Evolutionary conservation across 2,797 vertebrate species (phyloP), one percentile per base, ranked within the genome.

Genomic region (Squalus acanthias): DNA sequence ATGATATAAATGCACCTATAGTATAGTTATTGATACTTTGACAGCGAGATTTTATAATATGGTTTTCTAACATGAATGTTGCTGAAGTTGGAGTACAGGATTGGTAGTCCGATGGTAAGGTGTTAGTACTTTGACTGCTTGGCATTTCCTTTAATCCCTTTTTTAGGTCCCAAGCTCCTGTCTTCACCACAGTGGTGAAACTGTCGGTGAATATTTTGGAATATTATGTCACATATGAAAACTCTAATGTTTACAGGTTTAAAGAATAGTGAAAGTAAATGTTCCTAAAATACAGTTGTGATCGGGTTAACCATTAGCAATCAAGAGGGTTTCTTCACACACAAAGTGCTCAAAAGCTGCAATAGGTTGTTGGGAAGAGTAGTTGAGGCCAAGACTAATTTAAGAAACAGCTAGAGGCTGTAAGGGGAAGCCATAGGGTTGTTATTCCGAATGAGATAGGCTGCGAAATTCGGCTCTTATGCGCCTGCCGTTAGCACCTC

Each of bases 31-130:
- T 93, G 91, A 93, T 93, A 69, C n/a, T 69, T 93, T 67, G 91
- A 93, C 63, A 93, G 65, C 91, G 65, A 93, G n/a, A 63, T n/a
- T 65, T 93, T 93, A 91, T 91, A 93, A 69, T 39, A 67, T 69
- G 91, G 17, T 65, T 46, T 69, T 53, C 63, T 93, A 69, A 67
- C 20, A 20, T 93, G 7, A 93, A 39, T 69, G 33, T 39, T 17
- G 22, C 63, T 67, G 39, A 93, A 67, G 91, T 69, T 93, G 39
- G 10, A 46, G 91, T 39, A 69, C 91, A 93, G 65, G 63, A 12
- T 46, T 69, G 63, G 63, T 93, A 46, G 17, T 93, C n/a, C 20
- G 9, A 12, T 93, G 91, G 63, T 39, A 46, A 93, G 17, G 63
- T 46, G 17, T 93, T 46, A 69, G 63, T 46, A 26, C 65, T 67